Conservation (phyloP, 2,888 invertebrate species). For the Mimachlamys varia region DNA sequence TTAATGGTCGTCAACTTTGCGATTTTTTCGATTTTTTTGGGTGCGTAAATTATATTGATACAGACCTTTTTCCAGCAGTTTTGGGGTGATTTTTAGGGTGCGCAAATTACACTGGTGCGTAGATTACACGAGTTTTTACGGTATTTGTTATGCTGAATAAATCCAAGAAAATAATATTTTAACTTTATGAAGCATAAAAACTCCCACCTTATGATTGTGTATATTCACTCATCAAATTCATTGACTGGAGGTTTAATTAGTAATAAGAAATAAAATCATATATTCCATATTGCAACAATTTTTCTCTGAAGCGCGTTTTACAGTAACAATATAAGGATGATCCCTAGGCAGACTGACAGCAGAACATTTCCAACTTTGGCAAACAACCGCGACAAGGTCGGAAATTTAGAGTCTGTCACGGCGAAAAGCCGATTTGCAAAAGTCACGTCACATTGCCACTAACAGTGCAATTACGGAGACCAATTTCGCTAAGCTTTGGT, state of each 20-base stretch:
- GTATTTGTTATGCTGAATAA: too few species aligned
- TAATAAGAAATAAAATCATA: neutral
- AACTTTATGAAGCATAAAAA: neutral
- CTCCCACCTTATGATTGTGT: neutral
- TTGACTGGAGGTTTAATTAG: too few species aligned
- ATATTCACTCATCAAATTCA: neutral
- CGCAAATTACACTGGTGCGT: too few species aligned
- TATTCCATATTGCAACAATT: neutral
- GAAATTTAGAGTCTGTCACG: neutral
- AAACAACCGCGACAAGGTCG: neutral
- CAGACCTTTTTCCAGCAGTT: too few species aligned
- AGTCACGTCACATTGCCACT: neutral
- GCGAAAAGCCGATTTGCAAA: neutral
- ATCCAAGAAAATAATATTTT: neutral
- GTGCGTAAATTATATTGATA: too few species aligned
- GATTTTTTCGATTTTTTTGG: too few species aligned
- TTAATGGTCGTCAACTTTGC: too few species aligned
- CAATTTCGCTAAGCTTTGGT: neutral
- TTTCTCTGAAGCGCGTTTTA: neutral
- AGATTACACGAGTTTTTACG: too few species aligned
- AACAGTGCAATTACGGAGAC: conserved; percentile 4
- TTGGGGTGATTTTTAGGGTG: too few species aligned
- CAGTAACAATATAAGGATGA: neutral
- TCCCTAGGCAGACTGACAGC: neutral
- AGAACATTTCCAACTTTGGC: neutral